Percentiles rank a stretch among this genome's conserved stretches.
phyloP scores from a whole-genome alignment of 2,797 vertebrate species.

The Dendrocincla tyrannina region DNA sequence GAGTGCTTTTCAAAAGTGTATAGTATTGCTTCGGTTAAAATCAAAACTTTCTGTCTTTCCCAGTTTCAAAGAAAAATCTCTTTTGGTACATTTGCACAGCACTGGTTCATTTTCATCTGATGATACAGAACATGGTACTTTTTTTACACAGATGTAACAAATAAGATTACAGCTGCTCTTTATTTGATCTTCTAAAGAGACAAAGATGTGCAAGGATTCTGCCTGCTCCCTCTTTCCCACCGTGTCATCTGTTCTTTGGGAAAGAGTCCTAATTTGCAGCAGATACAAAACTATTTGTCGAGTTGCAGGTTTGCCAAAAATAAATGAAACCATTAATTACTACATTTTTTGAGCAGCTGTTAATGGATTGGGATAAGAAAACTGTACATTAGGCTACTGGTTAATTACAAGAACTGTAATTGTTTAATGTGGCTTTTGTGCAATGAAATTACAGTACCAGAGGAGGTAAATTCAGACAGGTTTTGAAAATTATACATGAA shows the following conservation, averaged over 20 bases:
- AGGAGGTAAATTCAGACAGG: constrained; percentile 40
- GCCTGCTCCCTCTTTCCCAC: constrained; percentile 52
- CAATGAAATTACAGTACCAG: constrained; percentile 54
- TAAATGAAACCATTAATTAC: constrained; percentile 85
- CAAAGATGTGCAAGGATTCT: constrained; percentile 66
- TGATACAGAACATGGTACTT: constrained; percentile 76
- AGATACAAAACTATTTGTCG: constrained; percentile 80
- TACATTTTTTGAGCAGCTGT: constrained; percentile 81
- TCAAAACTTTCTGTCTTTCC: background rate
- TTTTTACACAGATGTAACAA: constrained; percentile 78
- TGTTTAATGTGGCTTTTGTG: constrained; percentile 65
- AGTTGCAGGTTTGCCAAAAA: constrained; percentile 80
- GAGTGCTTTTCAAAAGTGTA: background rate
- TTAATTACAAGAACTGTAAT: constrained; percentile 71
- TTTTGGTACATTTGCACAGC: constrained; percentile 67
- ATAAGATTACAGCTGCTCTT: constrained; percentile 75
- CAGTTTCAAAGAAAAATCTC: background rate
- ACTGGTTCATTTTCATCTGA: constrained; percentile 66
- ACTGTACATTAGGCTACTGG: constrained; percentile 71
- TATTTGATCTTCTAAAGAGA: constrained; percentile 72
- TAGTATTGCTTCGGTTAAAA: background rate
- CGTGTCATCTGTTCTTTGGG: constrained; percentile 76
- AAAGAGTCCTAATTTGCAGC: constrained; percentile 82
- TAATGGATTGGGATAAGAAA: constrained; percentile 76
- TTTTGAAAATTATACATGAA: constrained; percentile 17